Base-by-base conservation (phyloP, 2,113 vertebrate genomes). In the Chionis minor region DNA sequence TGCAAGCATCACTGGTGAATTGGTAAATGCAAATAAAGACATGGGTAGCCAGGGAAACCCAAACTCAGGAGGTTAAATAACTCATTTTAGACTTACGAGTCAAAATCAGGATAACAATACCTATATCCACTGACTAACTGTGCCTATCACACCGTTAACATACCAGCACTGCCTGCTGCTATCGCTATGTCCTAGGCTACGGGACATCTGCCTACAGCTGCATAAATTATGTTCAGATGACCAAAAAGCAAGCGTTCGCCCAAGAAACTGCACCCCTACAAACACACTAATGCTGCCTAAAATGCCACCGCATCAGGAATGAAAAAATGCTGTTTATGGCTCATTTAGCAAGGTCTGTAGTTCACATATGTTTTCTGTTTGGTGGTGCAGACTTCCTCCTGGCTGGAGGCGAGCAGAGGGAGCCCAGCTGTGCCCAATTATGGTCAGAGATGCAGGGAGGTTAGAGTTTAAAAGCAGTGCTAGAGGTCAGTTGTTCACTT, bases 361-460 rank as follows among this genome's bases (percentile, higher is more conserved):
- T 77, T 96, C 95, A 95, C 97, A 91, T 73, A 42, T 82, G 95
- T 91, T 96, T 96, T 91, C 67, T 75, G 42, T 96, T 92, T 92
- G 56, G 51, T 91, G 52, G 74, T 77, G 49, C 72, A 96, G 74
- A 14, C 51, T 74, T 71, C 35, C 86, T 79, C 66, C 42, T 0
- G 2, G 90, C 86, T 80, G 61, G 83, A 93, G 88, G 69, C 2
- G 1, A 91, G 73, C 32, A 1, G 65, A 7, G 6, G 65, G 69
- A 21, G 3, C 67, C 78, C 96, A 95, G 94, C 96, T 94, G 92
- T 91, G 94, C 78, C 94, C 94, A 92, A 88, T 94, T 97, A 92
- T 81, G 88, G 93, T 70, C 90, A 88, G 83, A 54, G 81, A 22
- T 10, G 6, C 65, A 58, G 2, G 3, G 12, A 26, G 81, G 52